Percentiles rank a stretch among this genome's conserved stretches.
Evolutionary conservation across 1,140 invertebrate species (phyloP).

Genomic region (Drosophila elegans): DNA sequence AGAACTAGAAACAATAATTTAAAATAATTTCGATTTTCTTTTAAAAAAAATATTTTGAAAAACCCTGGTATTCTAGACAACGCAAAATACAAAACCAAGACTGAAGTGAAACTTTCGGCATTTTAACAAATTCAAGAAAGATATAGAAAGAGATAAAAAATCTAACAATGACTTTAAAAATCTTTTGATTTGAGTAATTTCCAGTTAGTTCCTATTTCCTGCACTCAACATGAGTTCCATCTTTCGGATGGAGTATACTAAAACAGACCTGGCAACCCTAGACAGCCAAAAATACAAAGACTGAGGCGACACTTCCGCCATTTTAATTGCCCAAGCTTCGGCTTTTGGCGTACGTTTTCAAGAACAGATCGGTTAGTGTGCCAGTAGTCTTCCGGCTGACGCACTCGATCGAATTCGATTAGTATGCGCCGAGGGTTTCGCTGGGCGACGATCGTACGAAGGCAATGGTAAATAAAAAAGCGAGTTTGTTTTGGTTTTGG

Average conservation of each 20-base stretch:
- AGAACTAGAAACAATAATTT: too few relatives aligned
- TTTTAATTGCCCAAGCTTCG: constrained; percentile 64
- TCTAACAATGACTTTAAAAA: too few relatives aligned
- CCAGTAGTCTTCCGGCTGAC: constrained; percentile 57
- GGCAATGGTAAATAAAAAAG: constrained; percentile 74
- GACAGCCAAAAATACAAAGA: constrained; percentile 4
- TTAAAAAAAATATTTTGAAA: too few relatives aligned
- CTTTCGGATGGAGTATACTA: background rate
- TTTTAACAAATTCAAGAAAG: too few relatives aligned
- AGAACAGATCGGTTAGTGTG: constrained; percentile 67
- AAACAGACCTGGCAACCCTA: constrained; percentile 39
- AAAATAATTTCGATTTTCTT: too few relatives aligned
- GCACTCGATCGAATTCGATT: constrained; percentile 42
- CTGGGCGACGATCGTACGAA: constrained; percentile 30
- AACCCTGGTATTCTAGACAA: too few relatives aligned
- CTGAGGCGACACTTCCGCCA: constrained; percentile 62
- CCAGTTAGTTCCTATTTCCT: too few relatives aligned
- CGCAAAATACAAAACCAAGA: too few relatives aligned
- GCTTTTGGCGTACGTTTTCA: constrained; percentile 66
- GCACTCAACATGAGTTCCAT: too few relatives aligned
- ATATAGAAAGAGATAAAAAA: too few relatives aligned
- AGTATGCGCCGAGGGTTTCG: constrained; percentile 66
- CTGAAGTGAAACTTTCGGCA: too few relatives aligned
- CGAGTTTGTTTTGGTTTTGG: constrained; percentile 63
- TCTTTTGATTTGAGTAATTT: too few relatives aligned